Evolutionary conservation across 2,113 vertebrate species (phyloP).

Genomic region (Gallinago media): DNA sequence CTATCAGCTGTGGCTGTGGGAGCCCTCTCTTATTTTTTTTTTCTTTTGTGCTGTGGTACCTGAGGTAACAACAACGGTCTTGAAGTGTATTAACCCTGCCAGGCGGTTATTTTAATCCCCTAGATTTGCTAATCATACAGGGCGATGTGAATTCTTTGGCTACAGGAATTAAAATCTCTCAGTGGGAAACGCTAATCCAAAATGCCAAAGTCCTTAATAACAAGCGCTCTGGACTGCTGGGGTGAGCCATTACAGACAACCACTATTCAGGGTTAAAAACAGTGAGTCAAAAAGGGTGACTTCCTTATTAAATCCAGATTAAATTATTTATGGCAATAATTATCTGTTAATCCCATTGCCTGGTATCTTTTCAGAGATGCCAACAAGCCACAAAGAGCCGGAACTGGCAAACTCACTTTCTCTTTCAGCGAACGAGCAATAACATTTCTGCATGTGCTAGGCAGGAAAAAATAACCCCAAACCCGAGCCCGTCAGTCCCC

Average conservation of each 20-base stretch:
- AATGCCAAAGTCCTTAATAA: constrained; percentile 19
- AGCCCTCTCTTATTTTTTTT: not conserved
- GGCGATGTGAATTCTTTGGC: not conserved
- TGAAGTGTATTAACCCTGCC: not conserved
- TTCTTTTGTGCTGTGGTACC: not conserved
- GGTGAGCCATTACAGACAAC: constrained; percentile 20
- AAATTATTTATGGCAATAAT: constrained; percentile 4
- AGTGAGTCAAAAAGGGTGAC: not conserved
- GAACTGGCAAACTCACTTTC: not conserved
- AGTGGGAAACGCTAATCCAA: constrained; percentile 48
- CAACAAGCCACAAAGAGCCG: not conserved
- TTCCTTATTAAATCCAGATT: not conserved
- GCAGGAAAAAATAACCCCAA: constrained; percentile 44
- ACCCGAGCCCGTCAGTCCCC: constrained; percentile 54
- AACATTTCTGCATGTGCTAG: constrained; percentile 34
- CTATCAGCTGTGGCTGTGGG: not conserved
- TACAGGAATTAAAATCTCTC: constrained; percentile 3
- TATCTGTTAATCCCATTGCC: not conserved
- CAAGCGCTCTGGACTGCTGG: constrained; percentile 65
- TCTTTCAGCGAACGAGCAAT: not conserved
- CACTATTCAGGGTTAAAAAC: not conserved
- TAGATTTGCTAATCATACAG: not conserved
- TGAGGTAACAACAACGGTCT: not conserved
- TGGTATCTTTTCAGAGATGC: constrained; percentile 30
- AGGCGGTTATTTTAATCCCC: not conserved